phyloP scores from a whole-genome alignment of 2,113 vertebrate genomes.

The Crotophaga sulcirostris region DNA sequence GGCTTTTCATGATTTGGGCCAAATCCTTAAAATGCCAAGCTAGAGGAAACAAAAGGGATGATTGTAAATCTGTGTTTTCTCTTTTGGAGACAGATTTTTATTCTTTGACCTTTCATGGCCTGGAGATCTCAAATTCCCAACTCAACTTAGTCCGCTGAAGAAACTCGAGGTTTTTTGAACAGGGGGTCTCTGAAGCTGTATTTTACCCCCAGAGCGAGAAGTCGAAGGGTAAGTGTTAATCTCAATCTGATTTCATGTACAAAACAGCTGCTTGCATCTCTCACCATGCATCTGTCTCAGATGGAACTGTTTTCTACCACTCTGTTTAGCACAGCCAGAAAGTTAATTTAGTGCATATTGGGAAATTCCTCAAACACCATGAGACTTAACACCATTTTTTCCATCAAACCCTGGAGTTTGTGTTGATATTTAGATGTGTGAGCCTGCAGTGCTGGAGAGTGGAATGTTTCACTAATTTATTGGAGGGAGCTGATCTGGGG shows the following conservation, averaged over 20 bases:
- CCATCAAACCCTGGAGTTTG: conserved; percentile 71
- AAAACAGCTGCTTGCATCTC: conserved; percentile 80
- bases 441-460: conserved; percentile 53
- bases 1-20: background rate
- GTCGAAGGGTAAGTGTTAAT: conserved; percentile 66
- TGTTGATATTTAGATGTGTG: conserved; percentile 76
- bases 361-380: conserved; percentile 82
- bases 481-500: conserved; percentile 47
- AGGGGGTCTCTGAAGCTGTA: background rate
- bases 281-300: conserved; percentile 70
- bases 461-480: conserved; percentile 76
- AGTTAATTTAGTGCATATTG: conserved; percentile 80
- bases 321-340: conserved; percentile 61
- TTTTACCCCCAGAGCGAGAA: background rate
- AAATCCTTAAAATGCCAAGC: background rate
- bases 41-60: background rate
- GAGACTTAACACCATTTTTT: conserved; percentile 80
- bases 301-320: conserved; percentile 63
- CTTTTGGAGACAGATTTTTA: background rate
- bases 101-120: background rate
- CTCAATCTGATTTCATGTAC: conserved; percentile 75
- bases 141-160: background rate
- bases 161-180: background rate
- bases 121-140: background rate
- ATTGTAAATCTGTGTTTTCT: background rate